Evolutionary conservation across 2,113 vertebrate genomes (phyloP).

Genomic region (Neopipo cinnamomea): DNA sequence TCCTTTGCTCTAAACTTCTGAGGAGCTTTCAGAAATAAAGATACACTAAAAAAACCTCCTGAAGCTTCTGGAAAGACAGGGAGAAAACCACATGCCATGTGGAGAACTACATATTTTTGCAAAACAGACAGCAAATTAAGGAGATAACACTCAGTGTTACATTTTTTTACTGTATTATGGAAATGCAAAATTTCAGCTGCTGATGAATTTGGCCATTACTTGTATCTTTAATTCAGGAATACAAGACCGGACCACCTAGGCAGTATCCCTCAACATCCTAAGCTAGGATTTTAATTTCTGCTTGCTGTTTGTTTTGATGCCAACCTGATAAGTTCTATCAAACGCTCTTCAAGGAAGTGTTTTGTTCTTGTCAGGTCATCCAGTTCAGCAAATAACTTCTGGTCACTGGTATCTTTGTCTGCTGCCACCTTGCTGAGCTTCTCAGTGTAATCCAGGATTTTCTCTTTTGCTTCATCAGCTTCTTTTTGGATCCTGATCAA

Average conservation of each 20-base stretch:
- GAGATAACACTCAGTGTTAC: not conserved
- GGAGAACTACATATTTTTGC: not conserved
- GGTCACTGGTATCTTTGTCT: constrained; percentile 80
- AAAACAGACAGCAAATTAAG: not conserved
- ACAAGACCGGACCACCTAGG: not conserved
- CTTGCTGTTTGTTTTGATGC: not conserved
- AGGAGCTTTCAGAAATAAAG: not conserved
- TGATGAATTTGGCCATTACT: not conserved
- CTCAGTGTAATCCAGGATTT: constrained; percentile 78
- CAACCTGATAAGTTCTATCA: constrained; percentile 93
- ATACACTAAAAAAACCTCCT: not conserved
- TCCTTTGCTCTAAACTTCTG: not conserved
- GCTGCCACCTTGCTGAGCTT: constrained; percentile 76
- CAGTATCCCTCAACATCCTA: not conserved
- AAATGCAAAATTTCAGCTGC: not conserved
- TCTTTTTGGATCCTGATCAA: constrained; percentile 79
- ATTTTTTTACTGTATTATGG: not conserved
- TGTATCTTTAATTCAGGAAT: not conserved
- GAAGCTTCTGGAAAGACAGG: not conserved
- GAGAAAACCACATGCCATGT: not conserved
- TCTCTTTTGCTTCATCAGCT: constrained; percentile 70
- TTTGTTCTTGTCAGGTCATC: constrained; percentile 92
- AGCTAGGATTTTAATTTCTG: not conserved
- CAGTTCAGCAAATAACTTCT: constrained; percentile 85
- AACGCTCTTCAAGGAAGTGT: constrained; percentile 89